Percentiles rank a stretch among this genome's conserved stretches.
Evolutionary conservation across 2,888 invertebrate species (phyloP).

Genomic region (Kryphioiulus occultus): DNA sequence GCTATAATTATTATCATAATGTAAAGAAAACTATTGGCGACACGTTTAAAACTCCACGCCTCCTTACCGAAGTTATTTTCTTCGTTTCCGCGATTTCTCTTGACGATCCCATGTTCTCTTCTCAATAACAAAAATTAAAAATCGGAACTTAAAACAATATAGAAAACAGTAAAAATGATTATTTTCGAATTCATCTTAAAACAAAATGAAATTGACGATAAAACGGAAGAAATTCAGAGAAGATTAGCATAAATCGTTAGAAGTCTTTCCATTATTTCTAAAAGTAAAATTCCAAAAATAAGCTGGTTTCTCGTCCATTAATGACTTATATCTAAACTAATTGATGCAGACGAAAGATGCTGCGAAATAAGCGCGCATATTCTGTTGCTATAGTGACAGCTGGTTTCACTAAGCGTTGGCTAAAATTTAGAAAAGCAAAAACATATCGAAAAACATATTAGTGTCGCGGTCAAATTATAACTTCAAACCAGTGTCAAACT

Average conservation of each 20-base stretch:
- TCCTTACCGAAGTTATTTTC: background rate
- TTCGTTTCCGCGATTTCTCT: background rate
- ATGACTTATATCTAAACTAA: background rate
- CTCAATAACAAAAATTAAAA: no score
- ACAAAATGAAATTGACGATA: no score
- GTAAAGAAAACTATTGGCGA: background rate
- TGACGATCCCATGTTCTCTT: background rate
- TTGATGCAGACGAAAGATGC: background rate
- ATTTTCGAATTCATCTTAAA: no score
- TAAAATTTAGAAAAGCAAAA: background rate
- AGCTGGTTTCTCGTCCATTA: background rate
- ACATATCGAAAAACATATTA: background rate
- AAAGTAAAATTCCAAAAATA: background rate
- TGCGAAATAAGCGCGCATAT: background rate
- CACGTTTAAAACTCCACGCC: background rate
- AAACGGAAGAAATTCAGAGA: no score
- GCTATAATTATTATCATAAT: slow-evolving; percentile 15
- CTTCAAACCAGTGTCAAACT: no score
- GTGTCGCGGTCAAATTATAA: no score
- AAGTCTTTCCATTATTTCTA: background rate
- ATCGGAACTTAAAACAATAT: no score
- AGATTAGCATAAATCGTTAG: no score
- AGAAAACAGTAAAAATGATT: no score
- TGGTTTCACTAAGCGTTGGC: background rate
- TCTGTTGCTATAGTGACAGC: background rate